Percentiles rank a stretch among this genome's conserved stretches.
Conservation (phyloP, 2,888 invertebrate species). For the Dermolepida albohirtum region DNA sequence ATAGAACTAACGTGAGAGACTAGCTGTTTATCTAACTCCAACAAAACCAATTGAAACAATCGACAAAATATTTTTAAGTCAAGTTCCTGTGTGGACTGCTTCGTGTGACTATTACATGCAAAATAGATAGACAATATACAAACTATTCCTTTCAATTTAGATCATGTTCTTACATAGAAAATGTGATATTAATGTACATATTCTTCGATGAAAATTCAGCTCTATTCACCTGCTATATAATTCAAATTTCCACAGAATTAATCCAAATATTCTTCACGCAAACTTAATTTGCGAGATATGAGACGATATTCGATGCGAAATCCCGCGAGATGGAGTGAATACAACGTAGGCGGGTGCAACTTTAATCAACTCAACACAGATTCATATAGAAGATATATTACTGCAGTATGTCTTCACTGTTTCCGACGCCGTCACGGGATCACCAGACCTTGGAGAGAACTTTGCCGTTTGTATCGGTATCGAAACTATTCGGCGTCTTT, state of each 20-base stretch:
- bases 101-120: too few species aligned
- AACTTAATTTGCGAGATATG: conserved; percentile 46
- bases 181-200: too few species aligned
- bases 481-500: conserved; percentile 16
- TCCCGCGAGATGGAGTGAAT: conserved; percentile 53
- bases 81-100: too few species aligned
- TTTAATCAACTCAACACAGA: conserved; percentile 54
- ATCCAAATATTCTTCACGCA: conserved; percentile 27
- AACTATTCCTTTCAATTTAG: too few species aligned
- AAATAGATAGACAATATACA: too few species aligned
- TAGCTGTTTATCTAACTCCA: too few species aligned
- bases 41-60: too few species aligned
- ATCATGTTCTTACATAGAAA: too few species aligned
- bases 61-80: too few species aligned
- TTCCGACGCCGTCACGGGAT: conserved; percentile 2
- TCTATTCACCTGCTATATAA: conserved; percentile 3
- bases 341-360: conserved; percentile 48
- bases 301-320: conserved; percentile 54
- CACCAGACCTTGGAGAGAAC: conserved; percentile 2
- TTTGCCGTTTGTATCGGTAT: conserved; percentile 14
- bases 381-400: conserved; percentile 55
- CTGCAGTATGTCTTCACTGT: conserved; percentile 49
- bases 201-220: neutral
- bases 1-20: too few species aligned
- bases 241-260: conserved; percentile 26